Base-by-base conservation (phyloP, 2,888 invertebrate species). In the Eristalis tenax region DNA sequence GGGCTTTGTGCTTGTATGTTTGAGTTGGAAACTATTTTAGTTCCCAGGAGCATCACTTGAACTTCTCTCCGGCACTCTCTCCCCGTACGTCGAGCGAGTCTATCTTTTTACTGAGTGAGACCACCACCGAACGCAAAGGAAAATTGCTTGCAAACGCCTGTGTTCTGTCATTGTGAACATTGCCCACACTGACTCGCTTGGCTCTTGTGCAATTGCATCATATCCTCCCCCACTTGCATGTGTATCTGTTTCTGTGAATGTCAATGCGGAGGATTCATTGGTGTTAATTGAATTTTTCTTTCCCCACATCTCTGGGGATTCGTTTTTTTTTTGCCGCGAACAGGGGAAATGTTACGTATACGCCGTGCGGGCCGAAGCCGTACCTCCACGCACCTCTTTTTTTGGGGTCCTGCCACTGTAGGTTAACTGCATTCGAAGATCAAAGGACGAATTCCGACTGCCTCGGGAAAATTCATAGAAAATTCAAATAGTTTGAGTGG, bases 21-120 rank as follows among this genome's bases (percentile, higher is more conserved):
- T 50, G 50, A 18, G 65, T 65, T 65, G 59, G 63, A 73, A 77
- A 85, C 81, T 77, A 73, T 85, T 77, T 81, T 64, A 77, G 71
- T 68, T 76, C 63, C 81, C 66, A 66, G 63, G 57, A 81, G 85
- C 76, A 85, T 81, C 76, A 73, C 85, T 85, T 85, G 84, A 85
- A 85, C 85, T 85, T 81, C 26, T 85, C 77, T 76, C 63, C 5
- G 18, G 6, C 6, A 2, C 26, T 4, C 26, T 4, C 26, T 4
- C 26, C 26, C 26, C 26, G 2, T 4, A 3, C 26, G 5, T 6
- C 5, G 40, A 43, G 59, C 22, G 23, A 4, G 38, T 35, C 61
- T 75, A 50, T 61, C 69, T 59, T 59, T 71, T 40, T 61, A 63
- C 61, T 64, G 50, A 66, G 75, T 4, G 50, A 32, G 32, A 74